A percentile compares a stretch with the other conserved stretches of the same genome.
phyloP scores from a whole-genome alignment of 1,140 invertebrate species.

The Drosophila saltans region DNA sequence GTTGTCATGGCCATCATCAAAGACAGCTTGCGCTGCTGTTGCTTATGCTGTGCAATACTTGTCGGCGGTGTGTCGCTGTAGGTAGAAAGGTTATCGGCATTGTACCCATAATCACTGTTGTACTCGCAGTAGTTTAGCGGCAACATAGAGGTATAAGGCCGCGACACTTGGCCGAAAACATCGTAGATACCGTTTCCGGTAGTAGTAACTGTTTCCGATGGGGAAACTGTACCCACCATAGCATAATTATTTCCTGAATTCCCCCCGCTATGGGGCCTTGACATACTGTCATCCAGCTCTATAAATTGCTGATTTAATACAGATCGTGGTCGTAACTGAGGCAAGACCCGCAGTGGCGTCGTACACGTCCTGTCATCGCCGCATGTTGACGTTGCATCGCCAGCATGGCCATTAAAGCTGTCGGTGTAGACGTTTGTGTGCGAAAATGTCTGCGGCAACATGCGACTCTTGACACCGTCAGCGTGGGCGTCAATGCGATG shows the following conservation, averaged over 20 bases:
- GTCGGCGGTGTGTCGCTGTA: constrained; percentile 65
- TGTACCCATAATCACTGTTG: constrained; percentile 84
- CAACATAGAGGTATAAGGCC: constrained; percentile 70
- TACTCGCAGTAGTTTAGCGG: constrained; percentile 86
- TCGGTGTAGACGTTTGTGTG: constrained; percentile 36
- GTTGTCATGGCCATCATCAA: constrained; percentile 82
- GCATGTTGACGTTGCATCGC: constrained; percentile 72
- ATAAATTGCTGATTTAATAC: constrained; percentile 40
- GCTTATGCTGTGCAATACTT: constrained; percentile 58
- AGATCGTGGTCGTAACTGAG: constrained; percentile 26
- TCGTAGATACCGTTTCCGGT: constrained; percentile 37
- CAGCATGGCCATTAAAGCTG: constrained; percentile 62
- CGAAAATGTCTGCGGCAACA: constrained; percentile 59
- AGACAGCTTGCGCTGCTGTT: constrained; percentile 72
- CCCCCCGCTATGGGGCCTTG: background rate
- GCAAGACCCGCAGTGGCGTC: constrained; percentile 75
- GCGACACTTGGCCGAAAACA: constrained; percentile 35
- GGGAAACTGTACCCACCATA: background rate
- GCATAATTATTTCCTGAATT: background rate
- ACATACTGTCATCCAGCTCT: constrained; percentile 33
- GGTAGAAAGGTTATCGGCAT: constrained; percentile 63
- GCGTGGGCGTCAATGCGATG: constrained; percentile 55
- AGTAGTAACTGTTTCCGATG: constrained; percentile 1
- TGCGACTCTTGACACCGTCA: constrained; percentile 71
- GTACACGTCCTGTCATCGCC: constrained; percentile 58